Base-by-base conservation (phyloP, 2,797 vertebrate species). In the Bryconaethiops microstoma region DNA sequence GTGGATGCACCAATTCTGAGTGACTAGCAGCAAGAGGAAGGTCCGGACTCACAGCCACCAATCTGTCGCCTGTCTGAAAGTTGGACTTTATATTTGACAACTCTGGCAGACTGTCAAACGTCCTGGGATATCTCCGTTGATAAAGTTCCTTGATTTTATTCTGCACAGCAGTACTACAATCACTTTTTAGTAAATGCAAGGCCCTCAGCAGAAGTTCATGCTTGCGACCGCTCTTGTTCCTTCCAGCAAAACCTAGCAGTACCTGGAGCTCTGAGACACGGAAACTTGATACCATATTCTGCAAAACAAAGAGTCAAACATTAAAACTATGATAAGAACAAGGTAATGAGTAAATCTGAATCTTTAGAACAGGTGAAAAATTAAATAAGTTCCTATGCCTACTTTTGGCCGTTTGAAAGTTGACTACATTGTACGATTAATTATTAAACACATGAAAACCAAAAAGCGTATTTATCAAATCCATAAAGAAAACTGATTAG, bases 241-340 rank as follows among this genome's bases (percentile, higher is more conserved):
- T 92, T 77, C 95, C 95, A 64, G 95, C 95, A 92, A 96, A 97
- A 57, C 94, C 96, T 90, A 97, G 83, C 85, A 96, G 88, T 63
- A 96, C 95, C 93, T 96, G 96, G 9, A 97, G 94, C 73, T 96
- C 95, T 90, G 95, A 96, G 81, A 96, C 94, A 62, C 95, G 94
- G 91, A 96, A 96, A 92, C 95, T 95, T 84, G 95, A 95, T 90
- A 96, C 88, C 96, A 96, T 96, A 92, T 94, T 96, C 95, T 97
- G 88, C 23, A 85, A 80, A 89, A 54, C 52, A 85, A 78, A 79
- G 8, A 72, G 52, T 23, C 23, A 14, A 67, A 29, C 67, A n/a
- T 77, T 39, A 40, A 23, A 25, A 35, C 19, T 19, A 7, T 9
- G 54, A 7, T 16, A 12, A 4, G 17, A 4, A n/a, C 13, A 45